A percentile compares a stretch with the other conserved stretches of the same genome.
Conservation (phyloP, 2,113 vertebrate species). For the Corapipo altera region DNA sequence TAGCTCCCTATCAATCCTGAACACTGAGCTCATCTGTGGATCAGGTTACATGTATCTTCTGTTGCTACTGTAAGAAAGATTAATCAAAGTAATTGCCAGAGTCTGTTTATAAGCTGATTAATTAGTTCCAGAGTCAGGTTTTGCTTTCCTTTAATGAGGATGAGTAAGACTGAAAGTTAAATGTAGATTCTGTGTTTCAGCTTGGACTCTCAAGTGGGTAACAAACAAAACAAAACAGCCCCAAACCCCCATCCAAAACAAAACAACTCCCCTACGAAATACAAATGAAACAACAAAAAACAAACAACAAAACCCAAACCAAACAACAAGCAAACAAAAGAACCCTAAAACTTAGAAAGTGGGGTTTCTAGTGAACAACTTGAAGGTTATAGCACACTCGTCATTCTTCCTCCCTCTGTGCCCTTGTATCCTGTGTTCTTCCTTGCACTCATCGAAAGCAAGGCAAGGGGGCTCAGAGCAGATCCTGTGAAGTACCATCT, state of each 20-base stretch:
- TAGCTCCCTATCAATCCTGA: neutral
- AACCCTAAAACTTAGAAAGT: neutral
- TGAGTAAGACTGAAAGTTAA: neutral
- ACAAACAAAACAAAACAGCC: neutral
- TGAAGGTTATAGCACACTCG: neutral
- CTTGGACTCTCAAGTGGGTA: neutral
- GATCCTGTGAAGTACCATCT: neutral
- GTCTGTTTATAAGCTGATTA: constrained; percentile 37
- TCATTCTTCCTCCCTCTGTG: neutral
- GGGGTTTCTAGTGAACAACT: neutral
- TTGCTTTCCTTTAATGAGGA: neutral
- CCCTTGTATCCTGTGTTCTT: neutral
- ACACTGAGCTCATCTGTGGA: neutral
- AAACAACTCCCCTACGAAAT: neutral
- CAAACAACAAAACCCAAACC: neutral
- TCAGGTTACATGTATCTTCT: neutral
- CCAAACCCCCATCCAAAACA: neutral
- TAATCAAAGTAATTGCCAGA: constrained; percentile 20
- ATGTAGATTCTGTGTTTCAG: neutral
- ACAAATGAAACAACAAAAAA: neutral
- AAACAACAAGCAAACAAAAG: neutral
- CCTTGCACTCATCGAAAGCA: neutral
- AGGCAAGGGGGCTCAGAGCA: neutral
- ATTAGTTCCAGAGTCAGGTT: constrained; percentile 1
- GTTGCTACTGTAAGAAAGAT: neutral